These are phyloP conservation scores for Oceanites oceanicus DNA, from an alignment of 2,113 vertebrate genomes.

Conservation along the genomic window DNA sequence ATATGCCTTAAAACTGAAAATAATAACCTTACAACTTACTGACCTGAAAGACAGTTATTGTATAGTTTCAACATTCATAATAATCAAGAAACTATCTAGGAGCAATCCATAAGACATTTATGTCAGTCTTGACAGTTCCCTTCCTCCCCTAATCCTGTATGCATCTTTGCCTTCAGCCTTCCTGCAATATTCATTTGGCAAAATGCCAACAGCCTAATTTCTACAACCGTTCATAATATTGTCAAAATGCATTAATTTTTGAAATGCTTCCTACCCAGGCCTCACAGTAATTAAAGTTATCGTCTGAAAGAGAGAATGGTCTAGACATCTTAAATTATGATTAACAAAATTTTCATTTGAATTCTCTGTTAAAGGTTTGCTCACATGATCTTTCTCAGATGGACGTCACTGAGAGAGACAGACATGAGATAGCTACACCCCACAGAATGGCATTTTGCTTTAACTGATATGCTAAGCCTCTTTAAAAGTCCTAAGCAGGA, in stretches of 20 bases:
- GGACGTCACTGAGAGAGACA: accelerated
- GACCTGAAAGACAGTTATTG: not conserved
- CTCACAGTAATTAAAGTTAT: not conserved
- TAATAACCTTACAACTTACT: not conserved
- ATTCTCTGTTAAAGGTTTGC: not conserved
- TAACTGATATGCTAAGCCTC: not conserved
- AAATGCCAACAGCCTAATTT: not conserved
- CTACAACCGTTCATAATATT: constrained; percentile 6
- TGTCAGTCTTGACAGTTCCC: not conserved
- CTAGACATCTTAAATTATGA: not conserved
- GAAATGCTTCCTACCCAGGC: not conserved
- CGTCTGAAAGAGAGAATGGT: not conserved
- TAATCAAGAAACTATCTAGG: not conserved
- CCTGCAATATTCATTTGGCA: not conserved
- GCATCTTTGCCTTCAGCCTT: not conserved
- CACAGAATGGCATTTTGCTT: not conserved
- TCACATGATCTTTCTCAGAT: not conserved
- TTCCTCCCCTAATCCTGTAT: not conserved
- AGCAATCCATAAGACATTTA: not conserved
- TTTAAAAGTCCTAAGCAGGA: too few relatives aligned
- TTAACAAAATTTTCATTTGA: not conserved
- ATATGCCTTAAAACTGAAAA: not conserved
- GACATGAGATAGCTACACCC: not conserved
- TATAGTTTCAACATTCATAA: not conserved
- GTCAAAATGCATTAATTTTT: constrained; percentile 17